Conservation (phyloP, 2,797 vertebrate species). For the Loriculus beryllinus region DNA sequence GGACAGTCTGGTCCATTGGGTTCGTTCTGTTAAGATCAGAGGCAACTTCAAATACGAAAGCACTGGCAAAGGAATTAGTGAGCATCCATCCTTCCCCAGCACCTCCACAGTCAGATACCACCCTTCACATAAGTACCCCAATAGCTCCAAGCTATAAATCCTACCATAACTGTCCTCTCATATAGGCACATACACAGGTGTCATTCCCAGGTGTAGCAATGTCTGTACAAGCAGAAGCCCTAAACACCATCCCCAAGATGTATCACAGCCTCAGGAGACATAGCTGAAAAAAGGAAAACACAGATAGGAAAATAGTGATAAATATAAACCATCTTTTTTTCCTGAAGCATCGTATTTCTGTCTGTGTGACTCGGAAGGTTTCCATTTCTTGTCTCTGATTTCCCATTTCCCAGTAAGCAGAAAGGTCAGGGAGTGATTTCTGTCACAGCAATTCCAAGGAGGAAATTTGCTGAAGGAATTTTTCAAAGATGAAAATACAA, state of each 20-base stretch:
- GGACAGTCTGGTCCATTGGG: accelerated
- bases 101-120: no score
- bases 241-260: neutral
- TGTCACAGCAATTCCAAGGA: neutral
- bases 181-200: neutral
- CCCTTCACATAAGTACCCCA: neutral
- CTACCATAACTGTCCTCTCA: neutral
- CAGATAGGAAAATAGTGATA: neutral
- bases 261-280: neutral
- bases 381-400: neutral
- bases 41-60: neutral
- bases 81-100: neutral
- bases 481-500: neutral
- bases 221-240: neutral
- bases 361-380: neutral
- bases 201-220: neutral
- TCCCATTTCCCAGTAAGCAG: neutral
- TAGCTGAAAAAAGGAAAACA: accelerated
- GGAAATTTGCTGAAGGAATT: neutral
- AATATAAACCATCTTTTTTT: neutral
- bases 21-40: neutral
- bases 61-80: neutral
- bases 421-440: neutral
- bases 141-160: neutral
- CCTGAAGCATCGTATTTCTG: neutral